Percentiles rank a stretch among this genome's conserved stretches.
phyloP scores from a whole-genome alignment of 2,888 invertebrate genomes.

The Ophion obscuratus region DNA sequence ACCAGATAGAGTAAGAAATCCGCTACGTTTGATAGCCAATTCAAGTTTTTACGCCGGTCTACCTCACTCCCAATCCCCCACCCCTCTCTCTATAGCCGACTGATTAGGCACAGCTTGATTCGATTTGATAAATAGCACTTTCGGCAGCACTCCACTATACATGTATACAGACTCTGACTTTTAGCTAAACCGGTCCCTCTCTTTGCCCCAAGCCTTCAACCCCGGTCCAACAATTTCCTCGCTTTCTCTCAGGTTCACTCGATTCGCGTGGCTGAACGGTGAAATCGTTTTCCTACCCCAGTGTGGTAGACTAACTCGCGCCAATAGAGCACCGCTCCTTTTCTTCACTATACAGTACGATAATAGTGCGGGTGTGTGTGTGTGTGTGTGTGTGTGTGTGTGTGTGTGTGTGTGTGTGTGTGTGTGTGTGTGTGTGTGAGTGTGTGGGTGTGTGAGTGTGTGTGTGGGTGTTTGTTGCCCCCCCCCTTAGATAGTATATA shows the following conservation, averaged over 20 bases:
- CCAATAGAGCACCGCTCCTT: constrained; percentile 45
- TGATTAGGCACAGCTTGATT: constrained; percentile 77
- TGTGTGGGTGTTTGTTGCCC: not conserved
- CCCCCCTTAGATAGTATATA: constrained; percentile 46
- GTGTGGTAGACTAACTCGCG: constrained; percentile 64
- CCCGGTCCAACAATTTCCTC: constrained; percentile 41
- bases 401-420: not conserved
- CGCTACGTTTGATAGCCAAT: constrained; percentile 74
- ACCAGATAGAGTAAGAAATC: constrained; percentile 28
- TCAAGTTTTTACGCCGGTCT: constrained; percentile 74
- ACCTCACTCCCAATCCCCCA: constrained; percentile 34
- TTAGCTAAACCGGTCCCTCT: not conserved
- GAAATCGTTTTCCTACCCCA: constrained; percentile 64
- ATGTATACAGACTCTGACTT: constrained; percentile 40
- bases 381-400: not conserved
- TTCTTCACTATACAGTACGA: constrained; percentile 36
- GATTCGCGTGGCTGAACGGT: constrained; percentile 67
- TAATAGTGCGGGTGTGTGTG: constrained; percentile 23
- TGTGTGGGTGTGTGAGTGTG: too few relatives aligned
- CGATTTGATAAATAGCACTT: constrained; percentile 77
- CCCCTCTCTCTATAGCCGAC: constrained; percentile 71
- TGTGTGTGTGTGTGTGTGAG: too few relatives aligned
- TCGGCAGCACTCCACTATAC: constrained; percentile 40
- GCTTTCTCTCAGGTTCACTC: constrained; percentile 57
- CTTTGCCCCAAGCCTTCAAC: constrained; percentile 32